Percentiles rank a stretch among this genome's conserved stretches.
phyloP scores from a whole-genome alignment of 2,797 vertebrate genomes.

The Rhincodon typus region DNA sequence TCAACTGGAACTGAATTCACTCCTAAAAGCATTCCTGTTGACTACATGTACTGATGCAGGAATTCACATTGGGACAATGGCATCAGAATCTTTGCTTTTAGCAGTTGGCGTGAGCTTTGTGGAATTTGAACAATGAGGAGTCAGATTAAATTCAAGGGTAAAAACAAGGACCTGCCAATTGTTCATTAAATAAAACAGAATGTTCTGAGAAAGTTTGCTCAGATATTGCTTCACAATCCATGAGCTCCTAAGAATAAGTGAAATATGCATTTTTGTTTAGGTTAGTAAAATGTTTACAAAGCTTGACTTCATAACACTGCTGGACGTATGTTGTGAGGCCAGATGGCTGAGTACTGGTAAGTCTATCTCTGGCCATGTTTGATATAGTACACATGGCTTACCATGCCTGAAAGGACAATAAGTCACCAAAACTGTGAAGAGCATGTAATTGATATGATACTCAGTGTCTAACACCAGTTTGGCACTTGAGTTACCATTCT shows the following conservation, averaged over 20 bases:
- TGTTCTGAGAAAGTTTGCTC: background rate
- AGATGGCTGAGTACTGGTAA: background rate
- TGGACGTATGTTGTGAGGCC: background rate
- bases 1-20: background rate
- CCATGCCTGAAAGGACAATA: background rate
- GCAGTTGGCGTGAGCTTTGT: background rate
- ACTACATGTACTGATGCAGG: background rate
- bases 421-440: background rate
- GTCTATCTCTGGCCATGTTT: background rate
- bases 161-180: background rate
- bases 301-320: background rate
- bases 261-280: background rate
- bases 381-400: background rate
- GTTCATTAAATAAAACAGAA: background rate
- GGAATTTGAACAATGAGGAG: background rate
- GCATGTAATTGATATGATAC: no score
- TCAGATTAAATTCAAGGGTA: background rate
- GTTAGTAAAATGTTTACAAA: background rate
- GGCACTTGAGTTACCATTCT: background rate
- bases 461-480: background rate
- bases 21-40: slow-evolving; percentile 26
- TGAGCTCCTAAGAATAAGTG: background rate
- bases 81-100: background rate
- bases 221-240: background rate
- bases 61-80: background rate